A percentile compares a stretch with the other conserved stretches of the same genome.
phyloP scores from a whole-genome alignment of 2,888 invertebrate genomes.

The Vannuccia rotundouncinata region DNA sequence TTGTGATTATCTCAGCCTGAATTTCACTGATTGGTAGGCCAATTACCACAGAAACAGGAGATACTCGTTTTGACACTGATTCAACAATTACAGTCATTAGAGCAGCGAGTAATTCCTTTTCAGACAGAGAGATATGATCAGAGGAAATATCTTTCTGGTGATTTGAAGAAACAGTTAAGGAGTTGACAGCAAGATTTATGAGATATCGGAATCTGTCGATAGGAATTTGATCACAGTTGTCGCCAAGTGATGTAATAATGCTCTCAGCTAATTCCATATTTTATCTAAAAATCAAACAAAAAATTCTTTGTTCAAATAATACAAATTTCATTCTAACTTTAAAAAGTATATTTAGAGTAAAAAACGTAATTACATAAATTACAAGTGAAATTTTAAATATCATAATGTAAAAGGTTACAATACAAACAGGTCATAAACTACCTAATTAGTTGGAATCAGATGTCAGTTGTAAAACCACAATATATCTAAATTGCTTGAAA shows the following conservation, averaged over 20 bases:
- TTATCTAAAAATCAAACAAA: too few relatives aligned
- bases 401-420: too few relatives aligned
- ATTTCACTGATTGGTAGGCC: background rate
- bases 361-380: too few relatives aligned
- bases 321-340: too few relatives aligned
- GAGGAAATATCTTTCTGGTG: background rate
- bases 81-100: background rate
- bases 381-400: too few relatives aligned
- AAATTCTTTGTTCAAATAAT: too few relatives aligned
- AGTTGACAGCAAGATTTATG: background rate
- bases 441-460: too few relatives aligned
- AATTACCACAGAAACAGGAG: background rate
- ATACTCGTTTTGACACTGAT: background rate
- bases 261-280: slow-evolving; percentile 5
- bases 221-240: background rate
- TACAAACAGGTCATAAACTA: too few relatives aligned
- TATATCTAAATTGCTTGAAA: too few relatives aligned
- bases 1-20: background rate
- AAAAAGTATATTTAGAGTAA: too few relatives aligned
- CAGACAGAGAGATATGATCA: background rate
- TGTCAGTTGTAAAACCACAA: too few relatives aligned
- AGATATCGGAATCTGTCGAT: background rate
- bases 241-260: background rate
- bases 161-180: background rate
- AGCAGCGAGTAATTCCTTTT: background rate